Percentiles rank a stretch among this genome's conserved stretches.
Evolutionary conservation across 2,113 vertebrate genomes (phyloP).

Genomic region (Struthio camelus): DNA sequence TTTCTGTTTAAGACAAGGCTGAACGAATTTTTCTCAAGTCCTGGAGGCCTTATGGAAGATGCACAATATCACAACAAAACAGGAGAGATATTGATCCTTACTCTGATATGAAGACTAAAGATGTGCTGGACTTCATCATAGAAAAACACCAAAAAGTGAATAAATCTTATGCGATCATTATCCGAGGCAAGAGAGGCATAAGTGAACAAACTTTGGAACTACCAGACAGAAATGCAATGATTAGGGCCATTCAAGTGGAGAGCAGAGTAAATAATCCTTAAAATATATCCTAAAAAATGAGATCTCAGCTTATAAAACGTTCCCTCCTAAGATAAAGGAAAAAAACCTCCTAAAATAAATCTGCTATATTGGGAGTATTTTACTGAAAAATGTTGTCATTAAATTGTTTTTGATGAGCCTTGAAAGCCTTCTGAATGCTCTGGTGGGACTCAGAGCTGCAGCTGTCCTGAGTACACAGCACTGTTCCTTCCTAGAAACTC

Average conservation of each 20-base stretch:
- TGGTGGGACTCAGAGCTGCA: neutral
- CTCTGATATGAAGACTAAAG: neutral
- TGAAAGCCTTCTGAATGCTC: neutral
- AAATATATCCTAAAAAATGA: neutral
- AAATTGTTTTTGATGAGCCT: neutral
- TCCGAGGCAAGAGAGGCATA: neutral
- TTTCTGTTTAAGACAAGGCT: neutral
- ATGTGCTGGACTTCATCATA: neutral
- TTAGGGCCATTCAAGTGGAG: neutral
- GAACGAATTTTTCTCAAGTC: neutral
- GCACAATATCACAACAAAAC: neutral
- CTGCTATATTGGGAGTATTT: neutral
- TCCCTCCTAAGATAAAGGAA: neutral
- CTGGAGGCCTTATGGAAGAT: neutral
- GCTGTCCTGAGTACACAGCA: rapidly evolving
- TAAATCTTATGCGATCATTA: neutral
- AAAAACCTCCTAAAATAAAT: neutral
- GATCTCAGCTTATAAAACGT: neutral
- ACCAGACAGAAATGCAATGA: neutral
- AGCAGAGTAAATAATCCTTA: neutral
- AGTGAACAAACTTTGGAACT: neutral
- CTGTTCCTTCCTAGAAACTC: neutral
- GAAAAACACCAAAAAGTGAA: neutral
- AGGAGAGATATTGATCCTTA: neutral
- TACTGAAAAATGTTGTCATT: neutral